Base-by-base conservation (phyloP, 2,113 vertebrate species). In the Thunnus maccoyii region DNA sequence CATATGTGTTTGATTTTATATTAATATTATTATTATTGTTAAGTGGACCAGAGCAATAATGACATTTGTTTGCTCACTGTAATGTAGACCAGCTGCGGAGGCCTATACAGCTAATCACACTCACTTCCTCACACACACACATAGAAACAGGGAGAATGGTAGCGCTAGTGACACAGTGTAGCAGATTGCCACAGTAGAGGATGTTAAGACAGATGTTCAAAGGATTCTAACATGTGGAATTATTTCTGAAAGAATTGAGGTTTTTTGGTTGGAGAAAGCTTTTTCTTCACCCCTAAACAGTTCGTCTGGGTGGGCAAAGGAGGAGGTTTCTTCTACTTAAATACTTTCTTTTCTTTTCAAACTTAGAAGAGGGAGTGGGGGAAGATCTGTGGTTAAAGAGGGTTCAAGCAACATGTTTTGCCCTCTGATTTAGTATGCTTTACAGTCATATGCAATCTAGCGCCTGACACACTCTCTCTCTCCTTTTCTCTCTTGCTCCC, bases 381-480 rank as follows among this genome's bases (percentile, higher is more conserved):
- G 65, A 55, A 78, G 6, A 51, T 46, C 9, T 17, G 32, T 61
- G 12, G 44, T 56, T 3, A 51, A 27, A 27, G 8, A 11, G 17
- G 44, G n/a, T 73, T n/a, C 16, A 57, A 41, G 30, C 12, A 57
- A 15, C 22, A 44, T 57, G 32, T 61, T 78, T 41, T 25, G 1
- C 46, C 27, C 5, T 81, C 17, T 78, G 44, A 83, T 81, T 70
- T 44, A 67, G 30, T n/a, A 25, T 84, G 72, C 27, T 87, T 78
- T 79, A 65, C 22, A 67, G 22, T 65, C 47, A 57, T 61, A 41
- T 63, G 56, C 69, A 69, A 46, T 61, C 22, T 8, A 48, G 76
- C 6, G 22, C n/a, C 66, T 65, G 69, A 72, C 70, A 69, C 41
- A n/a, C 47, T 57, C 36, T 68, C 41, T 51, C 62, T 41, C 55